These are phyloP conservation scores for Noctua fimbriata DNA, from an alignment of 2,888 invertebrate genomes.

Conservation along the genomic window DNA sequence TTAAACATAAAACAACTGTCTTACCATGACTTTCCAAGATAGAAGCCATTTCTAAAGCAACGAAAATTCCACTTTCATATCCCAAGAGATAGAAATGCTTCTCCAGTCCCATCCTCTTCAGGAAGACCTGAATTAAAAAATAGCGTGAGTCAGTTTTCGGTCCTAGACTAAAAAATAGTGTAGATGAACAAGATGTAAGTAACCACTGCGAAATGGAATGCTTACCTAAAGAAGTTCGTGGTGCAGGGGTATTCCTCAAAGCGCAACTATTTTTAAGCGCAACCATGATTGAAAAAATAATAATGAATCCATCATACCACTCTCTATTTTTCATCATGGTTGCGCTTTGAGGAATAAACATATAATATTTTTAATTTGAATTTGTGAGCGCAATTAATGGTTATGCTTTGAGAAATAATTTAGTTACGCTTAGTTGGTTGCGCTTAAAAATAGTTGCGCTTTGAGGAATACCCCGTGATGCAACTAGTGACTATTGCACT, in stretches of 20 bases:
- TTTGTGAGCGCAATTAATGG: too few species aligned
- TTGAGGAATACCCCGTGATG: too few species aligned
- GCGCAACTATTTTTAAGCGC: too few species aligned
- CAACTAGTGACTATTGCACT: background rate
- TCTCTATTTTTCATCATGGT: too few species aligned
- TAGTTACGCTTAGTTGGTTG: too few species aligned
- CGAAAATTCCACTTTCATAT: constrained; percentile 76
- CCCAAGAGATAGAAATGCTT: constrained; percentile 76
- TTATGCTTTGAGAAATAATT: too few species aligned
- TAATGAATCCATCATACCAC: too few species aligned
- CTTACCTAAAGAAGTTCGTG: background rate
- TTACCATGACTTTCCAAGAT: constrained; percentile 79
- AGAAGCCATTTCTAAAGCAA: constrained; percentile 77
- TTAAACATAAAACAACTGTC: background rate
- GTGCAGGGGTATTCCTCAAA: too few species aligned
- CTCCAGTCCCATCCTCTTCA: constrained; percentile 64
- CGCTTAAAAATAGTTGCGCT: too few species aligned
- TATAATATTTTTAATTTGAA: too few species aligned
- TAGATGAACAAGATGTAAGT: background rate
- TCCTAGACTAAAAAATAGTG: background rate
- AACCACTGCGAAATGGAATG: background rate
- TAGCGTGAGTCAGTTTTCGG: background rate
- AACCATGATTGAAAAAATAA: too few species aligned
- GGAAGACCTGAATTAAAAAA: constrained; percentile 66
- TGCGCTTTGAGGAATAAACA: too few species aligned